phyloP scores from a whole-genome alignment of 2,113 vertebrate genomes.

The Astur gentilis region DNA sequence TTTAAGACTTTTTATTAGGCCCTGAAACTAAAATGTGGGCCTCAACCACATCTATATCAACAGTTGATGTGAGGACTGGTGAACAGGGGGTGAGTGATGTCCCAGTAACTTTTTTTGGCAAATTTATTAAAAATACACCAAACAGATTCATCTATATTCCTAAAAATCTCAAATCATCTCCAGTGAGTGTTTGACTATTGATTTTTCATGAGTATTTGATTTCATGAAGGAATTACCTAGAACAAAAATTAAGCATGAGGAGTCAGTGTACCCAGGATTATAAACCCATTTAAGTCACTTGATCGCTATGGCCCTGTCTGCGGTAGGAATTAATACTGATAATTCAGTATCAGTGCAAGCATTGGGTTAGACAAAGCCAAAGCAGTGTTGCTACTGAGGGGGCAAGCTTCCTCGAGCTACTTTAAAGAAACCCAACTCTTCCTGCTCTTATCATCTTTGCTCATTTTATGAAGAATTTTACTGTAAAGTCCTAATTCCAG shows the following conservation, averaged over 20 bases:
- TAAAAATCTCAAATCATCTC: background rate
- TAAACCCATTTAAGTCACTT: background rate
- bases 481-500: background rate
- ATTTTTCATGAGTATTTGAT: background rate
- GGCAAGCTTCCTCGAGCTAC: background rate
- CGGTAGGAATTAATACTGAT: background rate
- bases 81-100: fast-evolving
- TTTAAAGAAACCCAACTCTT: background rate
- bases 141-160: background rate
- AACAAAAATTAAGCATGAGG: background rate
- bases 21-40: background rate
- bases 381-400: background rate
- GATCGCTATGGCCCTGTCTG: background rate
- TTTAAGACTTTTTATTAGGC: background rate
- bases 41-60: background rate
- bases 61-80: background rate
- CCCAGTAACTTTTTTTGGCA: background rate
- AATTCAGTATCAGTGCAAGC: background rate
- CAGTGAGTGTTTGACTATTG: background rate
- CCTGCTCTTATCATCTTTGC: background rate
- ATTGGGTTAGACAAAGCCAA: background rate
- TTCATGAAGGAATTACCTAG: background rate
- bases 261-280: background rate
- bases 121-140: background rate
- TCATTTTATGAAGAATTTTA: background rate